These are phyloP conservation scores for Seira ritae DNA, from an alignment of 2,888 invertebrate species.

Conservation along the genomic window DNA sequence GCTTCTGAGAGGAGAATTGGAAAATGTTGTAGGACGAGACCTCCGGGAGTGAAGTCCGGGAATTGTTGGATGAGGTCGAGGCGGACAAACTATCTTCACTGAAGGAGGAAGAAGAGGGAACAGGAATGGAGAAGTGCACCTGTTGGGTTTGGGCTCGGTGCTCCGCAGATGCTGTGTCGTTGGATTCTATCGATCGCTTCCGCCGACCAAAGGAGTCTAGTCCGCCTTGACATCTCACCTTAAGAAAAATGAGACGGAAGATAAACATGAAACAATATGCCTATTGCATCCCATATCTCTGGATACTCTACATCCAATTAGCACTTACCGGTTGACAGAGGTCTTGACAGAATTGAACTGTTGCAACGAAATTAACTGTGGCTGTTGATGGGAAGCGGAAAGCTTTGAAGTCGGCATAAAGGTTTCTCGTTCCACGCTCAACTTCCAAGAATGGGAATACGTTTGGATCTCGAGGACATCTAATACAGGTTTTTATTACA, in stretches of 20 bases:
- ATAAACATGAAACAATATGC: too few relatives aligned
- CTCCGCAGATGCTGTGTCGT: constrained; percentile 65
- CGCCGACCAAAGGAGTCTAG: constrained; percentile 75
- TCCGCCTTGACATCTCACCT: constrained; percentile 75
- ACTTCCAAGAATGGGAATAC: constrained; percentile 76
- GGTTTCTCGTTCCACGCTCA: constrained; percentile 75
- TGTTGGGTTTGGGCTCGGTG: constrained; percentile 56
- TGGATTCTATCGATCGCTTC: constrained; percentile 67
- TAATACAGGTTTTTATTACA: constrained; percentile 55
- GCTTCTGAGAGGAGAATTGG: constrained; percentile 57
- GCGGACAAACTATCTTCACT: constrained; percentile 31
- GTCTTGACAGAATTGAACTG: constrained; percentile 77
- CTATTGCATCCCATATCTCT: too few relatives aligned
- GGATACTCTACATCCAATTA: constrained; percentile 12
- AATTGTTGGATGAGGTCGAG: constrained; percentile 42
- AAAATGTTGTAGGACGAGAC: constrained; percentile 69
- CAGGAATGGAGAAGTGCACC: constrained; percentile 67
- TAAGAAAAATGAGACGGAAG: constrained; percentile 7
- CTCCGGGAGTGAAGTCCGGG: constrained; percentile 8
- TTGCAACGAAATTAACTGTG: constrained; percentile 77
- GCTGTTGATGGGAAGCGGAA: constrained; percentile 77
- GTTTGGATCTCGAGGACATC: constrained; percentile 76
- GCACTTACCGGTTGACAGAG: constrained; percentile 76
- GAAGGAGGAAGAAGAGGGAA: constrained; percentile 55
- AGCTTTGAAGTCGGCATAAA: constrained; percentile 77